Evolutionary conservation across 2,888 invertebrate species (phyloP), one percentile per base, ranked within the genome.

Genomic region (Cyrtodaria siliqua): DNA sequence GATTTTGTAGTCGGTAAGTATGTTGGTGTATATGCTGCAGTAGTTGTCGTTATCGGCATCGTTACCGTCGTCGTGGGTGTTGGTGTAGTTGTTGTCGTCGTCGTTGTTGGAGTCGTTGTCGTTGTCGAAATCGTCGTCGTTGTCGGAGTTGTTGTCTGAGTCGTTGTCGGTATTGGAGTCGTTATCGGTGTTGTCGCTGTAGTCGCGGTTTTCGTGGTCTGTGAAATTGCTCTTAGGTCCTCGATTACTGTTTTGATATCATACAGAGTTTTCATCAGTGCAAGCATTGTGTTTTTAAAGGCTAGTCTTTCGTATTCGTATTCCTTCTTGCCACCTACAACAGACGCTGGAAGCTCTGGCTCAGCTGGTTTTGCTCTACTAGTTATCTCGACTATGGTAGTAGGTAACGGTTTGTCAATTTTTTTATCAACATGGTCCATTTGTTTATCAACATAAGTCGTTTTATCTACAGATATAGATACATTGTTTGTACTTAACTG

Each of bases 181-280:
- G 27, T 26, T 9, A 29, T 29, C 4, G 29, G 18, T n/a, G 59
- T 59, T 12, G 60, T 47, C 20, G 60, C 27, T 2, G 49, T 60
- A 9, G 60, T 26, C 6, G 49, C 27, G 1, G 60, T 26, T 1
- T 61, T 40, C 12, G 56, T 49, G 0, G 73, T 67, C 9, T 56
- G 42, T 50, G 57, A 42, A 14, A 63, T 4, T 33, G 33, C 33
- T 33, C 33, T 33, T 33, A 33, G 63, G 6, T 74, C 74, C 9
- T 67, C 42, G 2, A 74, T 74, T 27, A 63, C 57, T 27, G 24
- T 53, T 24, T 74, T 63, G 20, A 74, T 50, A 68, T 68, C 63
- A 16, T 62, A 29, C 68, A 74, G 64, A 6, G 74, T 74, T 18
- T 63, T 63, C 24, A 69, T 44, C 33, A 74, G 57, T 9, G 63